Evolutionary conservation across 2,797 vertebrate genomes (phyloP).

Genomic region (Calcarius lapponicus): DNA sequence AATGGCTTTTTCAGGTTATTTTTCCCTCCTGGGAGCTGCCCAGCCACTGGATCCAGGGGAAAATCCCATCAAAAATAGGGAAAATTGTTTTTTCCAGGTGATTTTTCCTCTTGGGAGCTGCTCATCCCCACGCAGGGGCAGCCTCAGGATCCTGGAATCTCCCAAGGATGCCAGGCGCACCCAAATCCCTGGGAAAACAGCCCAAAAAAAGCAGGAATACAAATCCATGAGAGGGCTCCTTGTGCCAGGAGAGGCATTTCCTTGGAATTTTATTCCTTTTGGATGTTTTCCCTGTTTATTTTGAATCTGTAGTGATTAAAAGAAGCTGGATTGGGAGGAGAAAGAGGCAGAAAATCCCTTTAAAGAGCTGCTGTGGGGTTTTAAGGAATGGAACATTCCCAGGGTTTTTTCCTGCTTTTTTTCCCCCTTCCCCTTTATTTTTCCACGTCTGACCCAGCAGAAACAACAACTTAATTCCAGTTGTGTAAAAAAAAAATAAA

Average conservation of each 20-base stretch:
- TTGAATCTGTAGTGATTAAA: not conserved
- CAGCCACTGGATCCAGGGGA: not conserved
- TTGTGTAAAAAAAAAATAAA: no score
- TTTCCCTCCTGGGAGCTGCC: not conserved
- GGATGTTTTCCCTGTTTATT: not conserved
- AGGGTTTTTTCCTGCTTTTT: not conserved
- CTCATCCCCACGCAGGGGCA: not conserved
- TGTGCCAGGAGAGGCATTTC: not conserved
- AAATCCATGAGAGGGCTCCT: fast-evolving
- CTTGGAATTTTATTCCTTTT: not conserved
- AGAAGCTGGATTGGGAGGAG: fast-evolving
- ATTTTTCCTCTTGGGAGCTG: not conserved
- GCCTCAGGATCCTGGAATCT: not conserved
- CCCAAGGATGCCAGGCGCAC: no score
- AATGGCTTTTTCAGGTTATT: not conserved
- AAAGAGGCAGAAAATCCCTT: fast-evolving
- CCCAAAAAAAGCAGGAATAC: not conserved
- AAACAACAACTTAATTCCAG: not conserved
- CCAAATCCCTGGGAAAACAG: not conserved
- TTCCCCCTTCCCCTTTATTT: fast-evolving
- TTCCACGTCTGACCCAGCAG: not conserved
- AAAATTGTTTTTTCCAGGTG: not conserved
- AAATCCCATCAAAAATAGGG: not conserved
- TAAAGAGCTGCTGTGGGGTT: not conserved
- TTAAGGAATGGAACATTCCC: not conserved